Evolutionary conservation across 2,113 vertebrate species (phyloP).

Genomic region (Plectropomus leopardus): DNA sequence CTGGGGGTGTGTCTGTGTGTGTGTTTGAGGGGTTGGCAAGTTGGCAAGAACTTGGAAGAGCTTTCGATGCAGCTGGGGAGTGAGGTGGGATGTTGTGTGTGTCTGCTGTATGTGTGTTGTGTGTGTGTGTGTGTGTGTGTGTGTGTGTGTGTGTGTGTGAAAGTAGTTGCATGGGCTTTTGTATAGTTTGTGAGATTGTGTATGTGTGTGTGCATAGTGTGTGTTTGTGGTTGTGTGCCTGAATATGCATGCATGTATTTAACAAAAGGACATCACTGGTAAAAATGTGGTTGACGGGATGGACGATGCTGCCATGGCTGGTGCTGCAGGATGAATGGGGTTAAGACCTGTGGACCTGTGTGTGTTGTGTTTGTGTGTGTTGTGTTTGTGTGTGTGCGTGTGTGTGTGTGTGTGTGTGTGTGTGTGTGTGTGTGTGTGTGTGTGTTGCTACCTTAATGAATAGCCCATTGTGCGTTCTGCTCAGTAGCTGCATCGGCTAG

Average conservation of each 20-base stretch:
- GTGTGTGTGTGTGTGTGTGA: conserved; percentile 13
- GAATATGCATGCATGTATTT: neutral
- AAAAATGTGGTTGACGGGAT: conserved; percentile 10
- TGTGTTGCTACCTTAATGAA: conserved; percentile 74
- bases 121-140: conserved; percentile 8
- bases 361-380: neutral
- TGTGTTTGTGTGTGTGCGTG: conserved; percentile 13
- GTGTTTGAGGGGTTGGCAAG: neutral
- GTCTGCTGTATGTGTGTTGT: neutral
- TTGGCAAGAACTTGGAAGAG: conserved; percentile 70
- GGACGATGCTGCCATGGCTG: neutral
- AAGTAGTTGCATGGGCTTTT: conserved; percentile 32
- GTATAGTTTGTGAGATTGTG: neutral
- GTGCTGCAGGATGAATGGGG: conserved; percentile 18
- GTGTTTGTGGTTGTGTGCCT: neutral
- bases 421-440: conserved; percentile 36
- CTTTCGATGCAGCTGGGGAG: conserved; percentile 78
- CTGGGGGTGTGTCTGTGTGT: conserved; percentile 35
- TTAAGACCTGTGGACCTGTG: neutral
- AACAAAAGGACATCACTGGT: conserved; percentile 1
- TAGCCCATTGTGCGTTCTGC: conserved; percentile 69
- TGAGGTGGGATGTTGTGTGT: conserved; percentile 26
- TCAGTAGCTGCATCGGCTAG: conserved; percentile 77
- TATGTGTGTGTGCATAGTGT: neutral
- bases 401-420: conserved; percentile 26